A percentile compares a stretch with the other conserved stretches of the same genome.
phyloP scores from a whole-genome alignment of 1,140 invertebrate species.

The Brachionus paranguensis region DNA sequence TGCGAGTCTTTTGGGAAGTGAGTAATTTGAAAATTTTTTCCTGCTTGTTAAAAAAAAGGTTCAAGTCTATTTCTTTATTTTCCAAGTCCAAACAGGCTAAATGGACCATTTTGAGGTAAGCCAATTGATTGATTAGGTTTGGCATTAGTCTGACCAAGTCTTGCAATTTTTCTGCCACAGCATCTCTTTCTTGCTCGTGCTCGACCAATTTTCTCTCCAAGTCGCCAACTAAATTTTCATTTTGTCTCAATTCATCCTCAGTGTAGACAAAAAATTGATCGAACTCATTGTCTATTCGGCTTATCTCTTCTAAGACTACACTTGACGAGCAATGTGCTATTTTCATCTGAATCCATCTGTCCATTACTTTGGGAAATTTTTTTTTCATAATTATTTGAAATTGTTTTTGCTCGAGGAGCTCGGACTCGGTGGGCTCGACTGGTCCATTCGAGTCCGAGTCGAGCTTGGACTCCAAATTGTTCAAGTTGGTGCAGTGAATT shows the following conservation, averaged over 20 bases:
- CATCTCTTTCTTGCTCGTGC: not conserved
- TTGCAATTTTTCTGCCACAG: not conserved
- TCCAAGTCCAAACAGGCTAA: slow-evolving; percentile 3
- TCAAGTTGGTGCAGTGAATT: not conserved
- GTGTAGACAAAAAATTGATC: slow-evolving; percentile 27
- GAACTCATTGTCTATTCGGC: not conserved
- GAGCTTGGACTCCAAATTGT: not conserved
- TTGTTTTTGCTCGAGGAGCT: not conserved
- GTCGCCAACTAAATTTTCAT: not conserved
- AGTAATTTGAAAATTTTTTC: not conserved
- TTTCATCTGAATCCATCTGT: slow-evolving; percentile 2
- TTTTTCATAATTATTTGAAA: slow-evolving; percentile 19
- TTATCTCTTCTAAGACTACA: not conserved
- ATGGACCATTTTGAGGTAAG: slow-evolving; percentile 25
- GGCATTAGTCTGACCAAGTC: not conserved
- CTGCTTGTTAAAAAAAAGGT: slow-evolving; percentile 10
- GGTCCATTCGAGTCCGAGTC: not conserved
- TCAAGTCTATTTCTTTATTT: not conserved
- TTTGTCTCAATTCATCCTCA: not conserved
- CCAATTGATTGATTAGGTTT: not conserved
- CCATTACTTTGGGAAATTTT: slow-evolving; percentile 31
- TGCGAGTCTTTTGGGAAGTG: not conserved
- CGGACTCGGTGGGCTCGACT: not conserved
- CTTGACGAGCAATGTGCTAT: not conserved
- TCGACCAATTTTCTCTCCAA: not conserved